Percentiles rank a stretch among this genome's conserved stretches.
phyloP scores from a whole-genome alignment of 2,797 vertebrate genomes.

The Dipus sagitta region DNA sequence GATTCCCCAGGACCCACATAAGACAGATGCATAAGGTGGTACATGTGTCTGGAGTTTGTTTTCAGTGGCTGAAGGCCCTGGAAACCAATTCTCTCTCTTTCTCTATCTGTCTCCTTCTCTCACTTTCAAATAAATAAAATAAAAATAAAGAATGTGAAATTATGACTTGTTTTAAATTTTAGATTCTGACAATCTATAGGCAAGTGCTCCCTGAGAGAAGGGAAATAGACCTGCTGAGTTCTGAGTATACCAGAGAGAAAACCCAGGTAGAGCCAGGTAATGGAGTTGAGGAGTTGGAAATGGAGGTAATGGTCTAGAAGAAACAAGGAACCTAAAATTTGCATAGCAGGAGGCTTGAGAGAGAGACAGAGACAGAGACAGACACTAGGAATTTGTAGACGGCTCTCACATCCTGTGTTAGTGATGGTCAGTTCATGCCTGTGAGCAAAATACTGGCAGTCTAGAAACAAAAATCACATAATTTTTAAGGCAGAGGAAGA shows the following conservation, averaged over 20 bases:
- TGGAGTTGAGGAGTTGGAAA: not conserved
- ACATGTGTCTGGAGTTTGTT: no score
- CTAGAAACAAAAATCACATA: not conserved
- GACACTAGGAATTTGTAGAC: not conserved
- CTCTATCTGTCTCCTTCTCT: no score
- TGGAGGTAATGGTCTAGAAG: not conserved
- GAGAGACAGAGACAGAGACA: not conserved
- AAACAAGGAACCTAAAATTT: constrained; percentile 5
- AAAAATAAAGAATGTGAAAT: not conserved
- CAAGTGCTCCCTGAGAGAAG: not conserved
- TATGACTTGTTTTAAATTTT: not conserved
- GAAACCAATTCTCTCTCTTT: no score
- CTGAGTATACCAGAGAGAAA: not conserved
- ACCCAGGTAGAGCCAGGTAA: not conserved
- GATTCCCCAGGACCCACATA: no score
- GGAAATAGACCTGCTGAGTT: no score
- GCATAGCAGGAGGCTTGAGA: not conserved
- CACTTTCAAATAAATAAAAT: no score
- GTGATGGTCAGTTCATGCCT: not conserved
- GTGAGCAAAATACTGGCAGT: not conserved
- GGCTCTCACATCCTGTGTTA: not conserved
- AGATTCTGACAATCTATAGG: not conserved
- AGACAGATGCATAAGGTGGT: no score
- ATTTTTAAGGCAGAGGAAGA: not conserved
- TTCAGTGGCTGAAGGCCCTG: no score